These are phyloP conservation scores for Glaucidium brasilianum DNA, from an alignment of 2,113 vertebrate species.

Conservation along the genomic window DNA sequence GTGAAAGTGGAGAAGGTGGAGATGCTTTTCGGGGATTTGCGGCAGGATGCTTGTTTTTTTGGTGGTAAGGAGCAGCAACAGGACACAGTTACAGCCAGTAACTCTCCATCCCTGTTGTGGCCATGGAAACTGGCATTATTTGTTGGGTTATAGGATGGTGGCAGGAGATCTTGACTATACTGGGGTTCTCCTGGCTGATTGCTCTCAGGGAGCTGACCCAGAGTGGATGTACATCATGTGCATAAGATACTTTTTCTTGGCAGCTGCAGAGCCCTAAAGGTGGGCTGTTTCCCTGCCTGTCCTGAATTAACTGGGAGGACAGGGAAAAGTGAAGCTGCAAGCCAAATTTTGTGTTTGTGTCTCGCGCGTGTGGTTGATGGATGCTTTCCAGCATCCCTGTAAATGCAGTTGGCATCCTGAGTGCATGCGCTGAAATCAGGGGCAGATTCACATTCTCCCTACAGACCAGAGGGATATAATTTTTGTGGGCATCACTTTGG, in stretches of 20 bases:
- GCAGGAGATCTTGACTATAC: accelerated
- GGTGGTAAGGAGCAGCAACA: background rate
- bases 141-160: background rate
- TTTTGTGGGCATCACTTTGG: background rate
- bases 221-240: too few relatives aligned
- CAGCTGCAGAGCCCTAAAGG: background rate
- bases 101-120: background rate
- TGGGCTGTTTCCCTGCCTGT: background rate
- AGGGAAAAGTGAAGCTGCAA: background rate
- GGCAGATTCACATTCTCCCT: background rate
- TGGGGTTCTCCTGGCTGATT: background rate
- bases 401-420: background rate
- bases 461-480: background rate
- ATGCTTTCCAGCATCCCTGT: background rate
- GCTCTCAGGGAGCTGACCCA: background rate
- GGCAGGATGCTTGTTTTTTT: background rate
- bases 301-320: background rate
- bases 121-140: background rate
- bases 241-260: background rate
- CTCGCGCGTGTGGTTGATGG: background rate
- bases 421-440: background rate
- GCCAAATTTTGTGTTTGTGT: background rate
- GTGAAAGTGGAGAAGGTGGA: background rate
- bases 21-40: background rate
- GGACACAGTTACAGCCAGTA: background rate